Evolutionary conservation across 1,140 invertebrate genomes (phyloP).

Genomic region (Probaryconus sp.): DNA sequence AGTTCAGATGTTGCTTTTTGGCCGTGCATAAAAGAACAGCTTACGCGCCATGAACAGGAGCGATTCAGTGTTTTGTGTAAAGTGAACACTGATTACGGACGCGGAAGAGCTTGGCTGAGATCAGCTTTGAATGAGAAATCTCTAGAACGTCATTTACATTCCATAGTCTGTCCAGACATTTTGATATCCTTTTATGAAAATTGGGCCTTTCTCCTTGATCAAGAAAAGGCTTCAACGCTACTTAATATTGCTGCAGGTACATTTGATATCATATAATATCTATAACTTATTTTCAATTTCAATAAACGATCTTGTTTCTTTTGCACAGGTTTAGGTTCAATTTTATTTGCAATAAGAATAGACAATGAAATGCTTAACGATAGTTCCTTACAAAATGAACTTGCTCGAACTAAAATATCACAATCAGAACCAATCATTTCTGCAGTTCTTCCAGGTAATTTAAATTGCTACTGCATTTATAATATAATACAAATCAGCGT

Average conservation of each 20-base stretch:
- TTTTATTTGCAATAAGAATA: slow-evolving; percentile 93
- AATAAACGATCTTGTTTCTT: slow-evolving; percentile 22
- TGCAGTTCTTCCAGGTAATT: slow-evolving; percentile 66
- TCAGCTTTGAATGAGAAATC: slow-evolving; percentile 93
- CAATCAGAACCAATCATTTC: slow-evolving; percentile 80
- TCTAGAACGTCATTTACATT: slow-evolving; percentile 89
- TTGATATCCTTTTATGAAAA: slow-evolving; percentile 89
- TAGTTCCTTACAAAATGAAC: slow-evolving; percentile 71
- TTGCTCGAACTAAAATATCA: slow-evolving; percentile 64
- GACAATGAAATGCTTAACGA: slow-evolving; percentile 90
- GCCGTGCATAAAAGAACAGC: slow-evolving; percentile 84
- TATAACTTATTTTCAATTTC: slow-evolving; percentile 2
- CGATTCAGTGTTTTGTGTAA: slow-evolving; percentile 88
- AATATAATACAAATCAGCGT: too few species aligned
- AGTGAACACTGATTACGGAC: slow-evolving; percentile 88
- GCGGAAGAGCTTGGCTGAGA: slow-evolving; percentile 91
- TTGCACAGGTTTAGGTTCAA: slow-evolving; percentile 86
- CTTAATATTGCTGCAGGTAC: slow-evolving; percentile 90
- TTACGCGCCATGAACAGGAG: slow-evolving; percentile 92
- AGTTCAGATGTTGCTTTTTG: slow-evolving; percentile 79
- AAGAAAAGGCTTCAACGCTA: slow-evolving; percentile 85
- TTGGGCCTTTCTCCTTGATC: slow-evolving; percentile 88
- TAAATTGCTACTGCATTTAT: neutral
- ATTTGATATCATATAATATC: slow-evolving; percentile 21
- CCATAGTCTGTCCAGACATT: slow-evolving; percentile 84